A percentile compares a stretch with the other conserved stretches of the same genome.
Evolutionary conservation across 2,888 invertebrate genomes (phyloP).

Genomic region (Ennomos fuscantarius): DNA sequence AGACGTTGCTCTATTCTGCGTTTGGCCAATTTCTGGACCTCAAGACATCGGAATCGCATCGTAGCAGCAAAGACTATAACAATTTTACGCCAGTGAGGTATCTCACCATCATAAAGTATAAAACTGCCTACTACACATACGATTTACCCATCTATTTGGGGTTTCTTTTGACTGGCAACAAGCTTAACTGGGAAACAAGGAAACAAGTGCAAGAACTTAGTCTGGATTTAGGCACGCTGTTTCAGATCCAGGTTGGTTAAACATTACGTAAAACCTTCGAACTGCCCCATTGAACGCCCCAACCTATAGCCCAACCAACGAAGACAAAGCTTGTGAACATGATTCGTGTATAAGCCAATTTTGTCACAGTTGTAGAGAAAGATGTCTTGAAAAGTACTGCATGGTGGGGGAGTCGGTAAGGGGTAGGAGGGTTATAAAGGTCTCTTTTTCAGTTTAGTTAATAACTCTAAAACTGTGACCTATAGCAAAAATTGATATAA

Average conservation of each 20-base stretch:
- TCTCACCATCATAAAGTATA: conserved; percentile 92
- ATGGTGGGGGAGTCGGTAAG: too few relatives aligned
- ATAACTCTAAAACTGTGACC: too few relatives aligned
- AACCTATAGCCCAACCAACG: too few relatives aligned
- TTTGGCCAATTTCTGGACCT: conserved; percentile 11
- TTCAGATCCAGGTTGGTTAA: conserved; percentile 92
- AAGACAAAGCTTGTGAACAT: too few relatives aligned
- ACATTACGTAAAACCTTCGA: not conserved
- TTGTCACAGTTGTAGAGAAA: too few relatives aligned
- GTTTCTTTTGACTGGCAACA: conserved; percentile 90
- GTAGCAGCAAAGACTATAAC: conserved; percentile 13
- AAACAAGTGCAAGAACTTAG: conserved; percentile 90
- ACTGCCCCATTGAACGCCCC: too few relatives aligned
- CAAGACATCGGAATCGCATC: conserved; percentile 6
- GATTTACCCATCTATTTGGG: conserved; percentile 93
- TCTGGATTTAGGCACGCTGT: conserved; percentile 94
- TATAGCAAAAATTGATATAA: too few relatives aligned
- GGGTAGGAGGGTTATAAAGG: too few relatives aligned
- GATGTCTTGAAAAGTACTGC: too few relatives aligned
- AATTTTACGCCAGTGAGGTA: conserved; percentile 92
- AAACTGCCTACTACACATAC: conserved; percentile 95
- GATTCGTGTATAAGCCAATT: too few relatives aligned
- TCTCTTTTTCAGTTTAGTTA: too few relatives aligned
- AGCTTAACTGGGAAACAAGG: conserved; percentile 87
- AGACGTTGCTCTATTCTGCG: conserved; percentile 7